Evolutionary conservation across 2,797 vertebrate genomes (phyloP).

Genomic region (Gallinago nigripennis): DNA sequence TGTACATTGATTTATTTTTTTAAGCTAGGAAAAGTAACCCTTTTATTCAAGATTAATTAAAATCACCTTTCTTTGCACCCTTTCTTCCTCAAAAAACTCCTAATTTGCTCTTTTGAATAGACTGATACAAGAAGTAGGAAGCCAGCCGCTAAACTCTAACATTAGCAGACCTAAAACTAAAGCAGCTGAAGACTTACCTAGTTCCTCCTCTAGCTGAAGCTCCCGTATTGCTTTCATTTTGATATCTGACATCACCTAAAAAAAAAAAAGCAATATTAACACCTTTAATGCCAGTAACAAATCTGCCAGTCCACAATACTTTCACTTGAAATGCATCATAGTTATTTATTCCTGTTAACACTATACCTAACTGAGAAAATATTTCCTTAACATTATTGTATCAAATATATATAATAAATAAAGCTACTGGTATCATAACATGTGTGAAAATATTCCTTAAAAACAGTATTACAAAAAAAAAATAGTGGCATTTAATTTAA

Average conservation of each 20-base stretch:
- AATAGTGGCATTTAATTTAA: neutral
- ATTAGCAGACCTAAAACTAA: neutral
- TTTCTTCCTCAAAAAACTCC: neutral
- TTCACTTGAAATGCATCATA: neutral
- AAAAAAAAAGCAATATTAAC: conserved; percentile 24
- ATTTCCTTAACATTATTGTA: neutral
- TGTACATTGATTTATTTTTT: neutral
- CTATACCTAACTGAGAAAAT: neutral
- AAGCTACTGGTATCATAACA: neutral
- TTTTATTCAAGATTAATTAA: neutral
- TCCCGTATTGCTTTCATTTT: conserved; percentile 87
- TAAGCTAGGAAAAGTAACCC: neutral
- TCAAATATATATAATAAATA: neutral
- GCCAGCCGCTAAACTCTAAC: neutral
- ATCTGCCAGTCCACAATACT: neutral
- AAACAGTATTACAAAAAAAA: neutral
- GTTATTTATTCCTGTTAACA: neutral
- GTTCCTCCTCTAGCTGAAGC: conserved; percentile 78
- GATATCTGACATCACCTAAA: conserved; percentile 88
- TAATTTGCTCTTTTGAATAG: neutral
- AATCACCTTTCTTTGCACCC: too few relatives aligned
- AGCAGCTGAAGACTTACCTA: conserved; percentile 61
- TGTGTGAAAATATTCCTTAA: neutral
- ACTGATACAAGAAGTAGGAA: conserved; percentile 55
- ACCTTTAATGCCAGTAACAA: neutral